Base-by-base conservation (phyloP, 30 jellyfish, hydroid and myxozoan species). In the Aurelia sp. region DNA sequence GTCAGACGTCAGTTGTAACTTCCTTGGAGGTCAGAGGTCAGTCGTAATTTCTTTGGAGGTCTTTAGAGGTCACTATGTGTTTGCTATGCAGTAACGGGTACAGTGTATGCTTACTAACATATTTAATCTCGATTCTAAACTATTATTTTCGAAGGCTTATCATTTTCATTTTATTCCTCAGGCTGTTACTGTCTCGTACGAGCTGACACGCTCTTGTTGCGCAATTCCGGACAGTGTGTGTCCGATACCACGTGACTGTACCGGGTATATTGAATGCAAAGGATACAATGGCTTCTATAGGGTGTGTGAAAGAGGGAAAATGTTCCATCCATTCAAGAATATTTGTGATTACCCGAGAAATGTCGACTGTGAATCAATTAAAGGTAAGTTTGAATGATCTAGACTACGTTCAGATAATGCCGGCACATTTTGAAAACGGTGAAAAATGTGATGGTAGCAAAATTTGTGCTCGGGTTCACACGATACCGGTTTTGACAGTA, bases 171-270 rank as follows among this genome's bases (percentile, higher is more conserved):
- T 8, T 21, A 7, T 16, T 33, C 3, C 22, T 3, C 69, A 89
- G 97, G 97, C 96, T 21, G 96, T 79, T 35, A 86, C 96, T 2
- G 95, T 92, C 12, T 86, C 98, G 13, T 61, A 51, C 72, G 96
- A 92, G 70, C 90, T 92, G 37, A 87, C 98, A 3, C 91, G 98
- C 0, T 92, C 98, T 17, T 92, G 98, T 62, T 92, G 98, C 61
- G 96, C 98, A 12, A 82, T 92, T 6, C 98, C 98, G 35, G 98
- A 92, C 84, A 92, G 98, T 61, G 98, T 92, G 64, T 92, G 98
- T 66, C 97, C 98, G 76, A 92, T 92, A 19, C 98, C 98, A 4
- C 88, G 90, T 21, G 98, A 92, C 79, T 92, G 98, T 73, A 79
- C 93, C 4, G 98, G 98, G 30, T 92, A 92, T 87, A 92, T 92